These are phyloP conservation scores for Mnemiopsis leidyi DNA, from an alignment of 37 sponge, comb jelly and placozoan genomes.

Conservation along the genomic window DNA sequence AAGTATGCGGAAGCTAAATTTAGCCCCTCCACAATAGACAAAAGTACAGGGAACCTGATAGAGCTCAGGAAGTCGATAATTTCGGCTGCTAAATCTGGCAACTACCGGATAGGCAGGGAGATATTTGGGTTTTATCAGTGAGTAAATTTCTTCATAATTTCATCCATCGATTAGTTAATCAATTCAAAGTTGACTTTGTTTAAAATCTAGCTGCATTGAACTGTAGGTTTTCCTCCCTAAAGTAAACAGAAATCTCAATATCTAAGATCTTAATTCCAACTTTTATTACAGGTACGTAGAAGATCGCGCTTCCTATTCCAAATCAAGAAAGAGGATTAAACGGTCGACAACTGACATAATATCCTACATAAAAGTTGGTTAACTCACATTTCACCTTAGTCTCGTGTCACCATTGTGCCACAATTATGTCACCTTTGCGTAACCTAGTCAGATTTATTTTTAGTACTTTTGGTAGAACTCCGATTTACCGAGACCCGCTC, in stretches of 20 bases:
- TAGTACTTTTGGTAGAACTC: too few relatives aligned
- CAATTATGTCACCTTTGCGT: too few relatives aligned
- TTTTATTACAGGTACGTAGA: neutral
- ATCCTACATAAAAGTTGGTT: neutral
- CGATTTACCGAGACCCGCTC: too few relatives aligned
- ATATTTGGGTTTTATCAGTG: conserved; percentile 14
- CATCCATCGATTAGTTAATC: too few relatives aligned
- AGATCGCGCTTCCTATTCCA: neutral
- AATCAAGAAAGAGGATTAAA: neutral
- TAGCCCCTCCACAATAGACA: neutral
- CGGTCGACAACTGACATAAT: neutral
- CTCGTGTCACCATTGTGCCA: too few relatives aligned
- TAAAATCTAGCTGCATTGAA: neutral
- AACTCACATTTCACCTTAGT: too few relatives aligned
- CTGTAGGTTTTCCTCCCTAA: neutral
- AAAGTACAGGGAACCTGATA: neutral
- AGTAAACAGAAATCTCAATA: neutral
- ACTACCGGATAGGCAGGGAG: conserved; percentile 15
- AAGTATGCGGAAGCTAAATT: conserved; percentile 15
- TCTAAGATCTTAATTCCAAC: neutral
- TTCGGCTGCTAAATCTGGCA: conserved; percentile 1
- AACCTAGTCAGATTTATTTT: too few relatives aligned
- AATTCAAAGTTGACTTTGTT: too few relatives aligned
- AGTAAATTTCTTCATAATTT: neutral
- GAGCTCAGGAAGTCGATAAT: neutral